These are phyloP conservation scores for Eulemur albifrons DNA, from an alignment of 2,797 vertebrate species.

Conservation along the genomic window DNA sequence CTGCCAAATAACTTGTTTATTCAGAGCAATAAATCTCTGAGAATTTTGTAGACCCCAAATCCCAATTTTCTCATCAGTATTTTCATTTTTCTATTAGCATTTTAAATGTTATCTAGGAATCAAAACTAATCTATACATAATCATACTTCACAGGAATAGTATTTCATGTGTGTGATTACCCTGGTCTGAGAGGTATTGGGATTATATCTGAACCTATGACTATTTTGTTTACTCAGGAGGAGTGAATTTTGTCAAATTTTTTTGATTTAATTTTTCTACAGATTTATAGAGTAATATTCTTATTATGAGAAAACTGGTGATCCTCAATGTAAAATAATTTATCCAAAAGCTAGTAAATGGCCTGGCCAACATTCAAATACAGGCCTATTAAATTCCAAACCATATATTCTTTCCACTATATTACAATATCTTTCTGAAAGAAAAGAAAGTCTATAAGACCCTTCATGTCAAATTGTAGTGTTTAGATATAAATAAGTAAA, in stretches of 20 bases:
- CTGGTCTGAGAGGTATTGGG: not conserved
- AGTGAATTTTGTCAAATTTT: not conserved
- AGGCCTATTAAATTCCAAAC: not conserved
- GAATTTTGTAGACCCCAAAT: not conserved
- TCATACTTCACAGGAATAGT: not conserved
- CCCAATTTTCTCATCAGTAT: not conserved
- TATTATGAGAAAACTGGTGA: not conserved
- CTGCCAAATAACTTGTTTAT: not conserved
- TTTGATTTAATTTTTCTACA: not conserved
- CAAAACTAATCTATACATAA: not conserved
- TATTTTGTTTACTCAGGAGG: not conserved
- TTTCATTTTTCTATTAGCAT: not conserved
- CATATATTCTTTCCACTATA: not conserved
- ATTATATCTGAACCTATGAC: not conserved
- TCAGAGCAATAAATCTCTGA: not conserved
- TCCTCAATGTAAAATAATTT: slow-evolving; percentile 8
- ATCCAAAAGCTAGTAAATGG: not conserved
- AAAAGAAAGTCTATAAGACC: not conserved
- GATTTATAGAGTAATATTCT: not conserved
- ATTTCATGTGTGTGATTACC: not conserved
- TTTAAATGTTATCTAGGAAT: not conserved
- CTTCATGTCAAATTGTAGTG: not conserved
- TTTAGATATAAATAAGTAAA: not conserved
- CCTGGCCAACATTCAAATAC: not conserved
- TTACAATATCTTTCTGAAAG: not conserved